Evolutionary conservation across 2,888 invertebrate genomes (phyloP).

Genomic region (Brachynemurus nebulosus): DNA sequence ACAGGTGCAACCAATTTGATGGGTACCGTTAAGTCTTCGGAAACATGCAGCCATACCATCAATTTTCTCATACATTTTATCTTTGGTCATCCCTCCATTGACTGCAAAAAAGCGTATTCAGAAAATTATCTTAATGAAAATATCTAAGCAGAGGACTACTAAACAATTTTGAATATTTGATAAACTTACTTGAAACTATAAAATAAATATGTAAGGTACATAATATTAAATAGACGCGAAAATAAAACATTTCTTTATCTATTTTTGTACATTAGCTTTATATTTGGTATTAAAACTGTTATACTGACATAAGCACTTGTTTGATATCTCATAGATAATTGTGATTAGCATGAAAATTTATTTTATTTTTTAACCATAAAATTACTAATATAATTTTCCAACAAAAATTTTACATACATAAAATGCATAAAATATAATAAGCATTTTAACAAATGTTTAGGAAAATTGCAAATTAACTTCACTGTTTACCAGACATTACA

Average conservation of each 20-base stretch:
- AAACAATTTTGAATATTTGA: background rate
- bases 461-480: too few relatives aligned
- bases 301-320: too few relatives aligned
- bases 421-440: too few relatives aligned
- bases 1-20: conserved; percentile 93
- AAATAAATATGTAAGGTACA: background rate
- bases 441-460: too few relatives aligned
- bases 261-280: background rate
- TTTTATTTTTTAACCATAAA: too few relatives aligned
- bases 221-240: background rate
- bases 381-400: too few relatives aligned
- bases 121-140: background rate
- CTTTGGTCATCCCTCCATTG: conserved; percentile 48
- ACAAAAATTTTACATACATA: too few relatives aligned
- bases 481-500: too few relatives aligned
- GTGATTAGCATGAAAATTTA: too few relatives aligned
- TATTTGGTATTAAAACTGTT: too few relatives aligned
- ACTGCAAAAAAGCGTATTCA: conserved; percentile 27
- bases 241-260: background rate
- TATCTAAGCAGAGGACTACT: too few relatives aligned
- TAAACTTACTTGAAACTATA: background rate
- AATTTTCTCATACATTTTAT: conserved; percentile 67
- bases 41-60: conserved; percentile 68
- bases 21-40: conserved; percentile 82
- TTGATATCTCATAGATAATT: too few relatives aligned